Evolutionary conservation across 37 sponge, comb jelly and placozoan species (phyloP).

Genomic region (Oopsacas minuta): DNA sequence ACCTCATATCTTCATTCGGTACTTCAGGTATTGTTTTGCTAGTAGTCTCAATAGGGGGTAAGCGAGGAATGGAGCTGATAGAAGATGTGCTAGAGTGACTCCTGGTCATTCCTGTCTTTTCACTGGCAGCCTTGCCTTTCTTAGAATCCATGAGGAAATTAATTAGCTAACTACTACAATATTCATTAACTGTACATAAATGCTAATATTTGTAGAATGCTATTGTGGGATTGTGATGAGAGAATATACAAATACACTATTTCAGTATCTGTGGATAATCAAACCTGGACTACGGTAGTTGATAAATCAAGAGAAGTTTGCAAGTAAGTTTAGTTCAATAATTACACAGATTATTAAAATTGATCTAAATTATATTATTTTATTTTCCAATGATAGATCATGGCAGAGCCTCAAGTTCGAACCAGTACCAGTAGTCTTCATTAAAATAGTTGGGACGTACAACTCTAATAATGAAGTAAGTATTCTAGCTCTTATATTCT

Average conservation of each 20-base stretch:
- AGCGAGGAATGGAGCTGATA: neutral
- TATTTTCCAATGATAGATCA: slow-evolving; percentile 31
- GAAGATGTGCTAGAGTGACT: neutral
- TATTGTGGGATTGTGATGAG: slow-evolving; percentile 92
- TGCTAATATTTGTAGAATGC: slow-evolving; percentile 29
- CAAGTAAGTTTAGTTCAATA: slow-evolving; percentile 22
- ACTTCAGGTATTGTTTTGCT: neutral
- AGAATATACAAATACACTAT: slow-evolving; percentile 65
- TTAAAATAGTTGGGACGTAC: slow-evolving; percentile 78
- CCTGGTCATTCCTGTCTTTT: neutral
- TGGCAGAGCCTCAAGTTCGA: slow-evolving; percentile 71
- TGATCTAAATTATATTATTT: neutral
- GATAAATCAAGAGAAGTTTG: slow-evolving; percentile 43
- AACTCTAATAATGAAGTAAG: slow-evolving; percentile 79
- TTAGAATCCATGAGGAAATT: neutral
- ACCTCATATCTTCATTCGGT: neutral
- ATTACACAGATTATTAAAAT: neutral
- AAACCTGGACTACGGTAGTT: slow-evolving; percentile 40
- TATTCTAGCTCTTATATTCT: neutral
- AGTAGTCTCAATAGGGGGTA: neutral
- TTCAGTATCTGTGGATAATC: slow-evolving; percentile 61
- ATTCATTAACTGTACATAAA: no score
- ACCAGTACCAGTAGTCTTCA: slow-evolving; percentile 51
- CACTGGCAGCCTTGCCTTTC: neutral
- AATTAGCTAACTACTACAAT: no score